phyloP scores from a whole-genome alignment of 2,888 invertebrate genomes.

The Tipula vernalis region DNA sequence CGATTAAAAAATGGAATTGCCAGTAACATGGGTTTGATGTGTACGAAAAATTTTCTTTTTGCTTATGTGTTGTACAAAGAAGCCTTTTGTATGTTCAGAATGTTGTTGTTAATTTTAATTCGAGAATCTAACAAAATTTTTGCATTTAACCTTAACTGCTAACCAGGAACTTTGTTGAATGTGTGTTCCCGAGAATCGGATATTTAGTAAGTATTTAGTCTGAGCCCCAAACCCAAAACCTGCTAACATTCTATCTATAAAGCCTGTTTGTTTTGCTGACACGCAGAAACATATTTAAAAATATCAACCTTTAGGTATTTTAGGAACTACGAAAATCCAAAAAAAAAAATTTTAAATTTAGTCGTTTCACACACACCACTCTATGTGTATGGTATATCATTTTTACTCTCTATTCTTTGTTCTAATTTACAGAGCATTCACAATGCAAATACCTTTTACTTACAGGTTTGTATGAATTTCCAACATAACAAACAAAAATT shows the following conservation, averaged over 20 bases:
- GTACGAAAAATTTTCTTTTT: not conserved
- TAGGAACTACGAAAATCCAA: too few relatives aligned
- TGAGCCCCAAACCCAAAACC: not conserved
- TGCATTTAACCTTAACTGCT: not conserved
- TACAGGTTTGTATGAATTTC: too few relatives aligned
- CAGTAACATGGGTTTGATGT: not conserved
- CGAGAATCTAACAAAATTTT: not conserved
- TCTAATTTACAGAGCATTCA: too few relatives aligned
- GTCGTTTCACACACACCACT: too few relatives aligned
- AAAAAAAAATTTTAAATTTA: too few relatives aligned
- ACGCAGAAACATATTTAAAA: too few relatives aligned
- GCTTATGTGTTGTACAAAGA: not conserved
- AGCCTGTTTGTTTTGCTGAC: not conserved
- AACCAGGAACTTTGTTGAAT: not conserved
- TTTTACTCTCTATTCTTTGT: too few relatives aligned
- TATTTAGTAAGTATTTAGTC: not conserved
- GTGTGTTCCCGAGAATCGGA: not conserved
- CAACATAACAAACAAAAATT: too few relatives aligned
- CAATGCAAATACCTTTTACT: too few relatives aligned
- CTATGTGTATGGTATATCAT: too few relatives aligned
- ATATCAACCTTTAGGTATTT: too few relatives aligned
- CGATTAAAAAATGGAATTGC: not conserved
- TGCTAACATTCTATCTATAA: not conserved
- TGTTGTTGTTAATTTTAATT: not conserved
- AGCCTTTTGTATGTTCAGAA: not conserved